Base-by-base conservation (phyloP, 2,888 invertebrate species). In the Platycnemis pennipes region DNA sequence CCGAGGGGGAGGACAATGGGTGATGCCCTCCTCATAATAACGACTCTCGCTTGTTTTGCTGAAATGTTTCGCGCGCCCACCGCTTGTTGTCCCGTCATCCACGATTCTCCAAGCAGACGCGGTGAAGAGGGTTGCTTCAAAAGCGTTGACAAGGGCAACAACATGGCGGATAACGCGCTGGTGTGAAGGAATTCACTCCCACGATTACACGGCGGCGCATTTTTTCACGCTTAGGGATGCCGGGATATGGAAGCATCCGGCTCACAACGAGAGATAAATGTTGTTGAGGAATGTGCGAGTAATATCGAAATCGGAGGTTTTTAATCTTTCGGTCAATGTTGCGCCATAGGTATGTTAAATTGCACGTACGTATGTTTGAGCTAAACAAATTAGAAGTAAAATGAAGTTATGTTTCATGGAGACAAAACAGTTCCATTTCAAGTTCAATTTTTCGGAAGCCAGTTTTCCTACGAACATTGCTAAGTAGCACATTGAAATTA, bases 61-160 rank as follows among this genome's bases (percentile, higher is more conserved):
- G 91, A 91, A 91, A 91, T 91, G 53, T 53, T 89, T 89, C 89
- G 89, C 56, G n/a, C 89, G 42, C 89, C 42, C 91, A 26, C 87
- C 45, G 26, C 45, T 44, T n/a, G 77, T 63, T 49, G 49, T 8
- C 63, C 26, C 63, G 91, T 63, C 91, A 44, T 22, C 56, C 56
- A 37, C 91, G 91, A 91, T 91, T 91, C 53, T 69, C 56, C 77
- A 37, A 77, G 44, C 91, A 69, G 37, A 56, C 89, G 56, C 63
- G 44, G 63, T 63, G 91, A 49, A 87, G 87, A 46, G 87, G 63
- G 56, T 44, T 56, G 63, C 56, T 91, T 91, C 56, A 91, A 91
- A 91, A 91, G 63, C 91, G 91, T 91, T 91, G 91, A 91, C 63
- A 91, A 63, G 91, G 63, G 63, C 91, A 69, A 45, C 91, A 91